These are phyloP conservation scores for Scaptomyza polygonia DNA, from an alignment of 2,888 invertebrate species.

Conservation along the genomic window DNA sequence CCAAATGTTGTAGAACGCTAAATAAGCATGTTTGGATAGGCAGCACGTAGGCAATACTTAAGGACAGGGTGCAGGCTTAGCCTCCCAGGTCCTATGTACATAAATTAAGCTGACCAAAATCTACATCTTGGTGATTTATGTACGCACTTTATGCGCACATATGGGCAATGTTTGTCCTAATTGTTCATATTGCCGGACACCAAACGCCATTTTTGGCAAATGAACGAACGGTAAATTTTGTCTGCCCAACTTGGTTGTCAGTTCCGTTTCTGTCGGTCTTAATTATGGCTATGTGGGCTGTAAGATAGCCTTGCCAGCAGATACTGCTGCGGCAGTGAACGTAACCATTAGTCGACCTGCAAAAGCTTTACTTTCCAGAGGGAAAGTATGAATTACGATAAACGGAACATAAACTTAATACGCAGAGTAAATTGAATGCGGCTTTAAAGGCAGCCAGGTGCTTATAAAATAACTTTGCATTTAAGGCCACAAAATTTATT, in stretches of 20 bases:
- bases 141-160: constrained; percentile 43
- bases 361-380: no score
- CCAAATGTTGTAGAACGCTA: constrained; percentile 20
- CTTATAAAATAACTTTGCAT: neutral
- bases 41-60: neutral
- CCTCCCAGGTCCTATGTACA: constrained; percentile 23
- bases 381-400: neutral
- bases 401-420: neutral
- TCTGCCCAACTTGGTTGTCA: constrained; percentile 3
- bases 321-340: neutral
- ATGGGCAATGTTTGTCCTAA: constrained; percentile 51
- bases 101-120: constrained; percentile 63
- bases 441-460: neutral
- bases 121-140: constrained; percentile 66
- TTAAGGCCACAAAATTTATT: neutral
- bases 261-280: constrained; percentile 9
- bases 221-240: constrained; percentile 47
- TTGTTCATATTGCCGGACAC: constrained; percentile 46
- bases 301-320: constrained; percentile 1
- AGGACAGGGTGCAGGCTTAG: neutral
- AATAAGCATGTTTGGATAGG: constrained; percentile 15
- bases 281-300: constrained; percentile 14
- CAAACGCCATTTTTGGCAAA: constrained; percentile 46
- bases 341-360: neutral
- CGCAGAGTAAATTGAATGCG: neutral